Percentiles rank a stretch among this genome's conserved stretches.
Conservation (phyloP, 2,888 invertebrate genomes). For the Philonicus albiceps region DNA sequence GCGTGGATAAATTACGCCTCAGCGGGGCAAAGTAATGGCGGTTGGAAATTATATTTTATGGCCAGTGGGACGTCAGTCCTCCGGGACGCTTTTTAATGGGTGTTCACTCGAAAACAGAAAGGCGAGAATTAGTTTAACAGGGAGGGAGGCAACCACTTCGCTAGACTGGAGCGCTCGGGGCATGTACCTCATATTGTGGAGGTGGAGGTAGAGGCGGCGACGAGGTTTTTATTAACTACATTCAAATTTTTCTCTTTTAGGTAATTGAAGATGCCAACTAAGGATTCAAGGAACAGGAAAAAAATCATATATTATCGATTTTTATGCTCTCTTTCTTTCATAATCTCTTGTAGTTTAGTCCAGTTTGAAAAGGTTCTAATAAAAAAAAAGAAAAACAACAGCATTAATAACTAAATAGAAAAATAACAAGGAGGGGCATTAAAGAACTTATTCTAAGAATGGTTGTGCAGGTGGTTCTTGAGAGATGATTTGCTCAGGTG, state of each 20-base stretch:
- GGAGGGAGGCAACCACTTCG: neutral
- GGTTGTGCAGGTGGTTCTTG: too few species aligned
- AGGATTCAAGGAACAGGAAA: neutral
- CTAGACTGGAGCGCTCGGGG: neutral
- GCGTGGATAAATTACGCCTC: neutral
- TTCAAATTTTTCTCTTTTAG: neutral
- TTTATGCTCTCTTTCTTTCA: neutral
- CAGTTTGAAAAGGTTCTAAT: too few species aligned
- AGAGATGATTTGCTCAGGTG: too few species aligned
- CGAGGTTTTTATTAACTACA: neutral
- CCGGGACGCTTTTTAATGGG: neutral
- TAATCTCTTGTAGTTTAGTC: neutral
- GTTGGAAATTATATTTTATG: slow-evolving; percentile 17
- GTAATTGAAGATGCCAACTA: neutral
- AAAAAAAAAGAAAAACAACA: too few species aligned
- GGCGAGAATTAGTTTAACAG: neutral
- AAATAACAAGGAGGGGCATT: too few species aligned
- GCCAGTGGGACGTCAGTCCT: neutral
- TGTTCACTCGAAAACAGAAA: neutral
- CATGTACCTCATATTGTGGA: neutral
- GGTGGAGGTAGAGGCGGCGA: neutral
- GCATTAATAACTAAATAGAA: too few species aligned
- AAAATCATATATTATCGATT: neutral
- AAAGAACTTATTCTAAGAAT: too few species aligned
- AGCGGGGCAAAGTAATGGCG: slow-evolving; percentile 1